Evolutionary conservation across 1,140 invertebrate genomes (phyloP), one percentile per base, ranked within the genome.

Genomic region (Pseudomyrmex sp.): DNA sequence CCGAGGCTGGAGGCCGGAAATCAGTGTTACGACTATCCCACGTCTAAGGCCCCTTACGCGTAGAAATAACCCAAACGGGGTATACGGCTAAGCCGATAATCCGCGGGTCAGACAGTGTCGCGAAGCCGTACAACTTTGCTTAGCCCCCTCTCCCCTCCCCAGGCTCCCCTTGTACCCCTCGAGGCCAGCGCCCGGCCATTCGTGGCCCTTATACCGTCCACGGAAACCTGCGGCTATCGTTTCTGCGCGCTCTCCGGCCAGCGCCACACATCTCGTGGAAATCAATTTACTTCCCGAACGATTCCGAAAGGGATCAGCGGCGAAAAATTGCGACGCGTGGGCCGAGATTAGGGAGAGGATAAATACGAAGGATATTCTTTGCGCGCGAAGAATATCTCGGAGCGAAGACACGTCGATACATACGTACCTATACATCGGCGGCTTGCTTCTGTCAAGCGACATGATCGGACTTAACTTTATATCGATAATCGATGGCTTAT

Each of bases 101-200:
- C 93, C 93, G 80, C 85, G 91, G 92, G 93, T 93, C 93, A 93
- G 93, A 93, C 93, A 91, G 91, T 92, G 90, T 93, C 89, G 89
- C 84, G 93, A 94, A 94, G 93, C 93, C 93, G 75, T 91, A 92
- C 87, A 89, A 93, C 90, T 92, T 90, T 90, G 89, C 92, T 92
- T 92, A 89, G 84, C 85, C 48, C 77, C 77, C 80, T 74, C 26
- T 56, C 26, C 35, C 20, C 35, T 5, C 5, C 5, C 26, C 26
- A 26, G 26, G 35, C 35, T 35, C 5, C 0, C 0, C 5, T 35
- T 7, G 35, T 35, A 0, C 5, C 35, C 35, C 5, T 35, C 35
- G 35, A 0, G 35, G 35, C 35, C 35, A 35, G 35, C 35, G 35
- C 35, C 5, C 35, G 26, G 56, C 13, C 23, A n/a, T 61, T 52